Conservation (phyloP, 2,888 invertebrate genomes). For the Pachycephus smyrnensis region DNA sequence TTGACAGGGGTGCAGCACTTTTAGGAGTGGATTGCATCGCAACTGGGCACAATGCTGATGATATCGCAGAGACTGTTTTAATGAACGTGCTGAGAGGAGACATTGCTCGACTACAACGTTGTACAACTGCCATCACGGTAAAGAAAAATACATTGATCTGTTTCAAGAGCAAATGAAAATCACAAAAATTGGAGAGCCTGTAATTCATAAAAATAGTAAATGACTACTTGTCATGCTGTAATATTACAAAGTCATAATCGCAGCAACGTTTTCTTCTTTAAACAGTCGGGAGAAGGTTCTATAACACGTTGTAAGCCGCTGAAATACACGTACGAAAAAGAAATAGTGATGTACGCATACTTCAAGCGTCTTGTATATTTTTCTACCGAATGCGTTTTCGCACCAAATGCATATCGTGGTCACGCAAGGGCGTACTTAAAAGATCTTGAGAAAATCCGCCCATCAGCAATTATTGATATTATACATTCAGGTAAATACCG, state of each 20-base stretch:
- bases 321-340: slow-evolving; percentile 98
- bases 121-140: slow-evolving; percentile 91
- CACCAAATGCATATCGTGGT: slow-evolving; percentile 97
- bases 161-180: neutral
- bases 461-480: slow-evolving; percentile 92
- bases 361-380: slow-evolving; percentile 96
- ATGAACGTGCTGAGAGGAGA: slow-evolving; percentile 99
- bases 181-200: neutral
- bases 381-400: slow-evolving; percentile 98
- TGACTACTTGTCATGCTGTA: neutral
- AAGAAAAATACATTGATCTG: slow-evolving; percentile 46
- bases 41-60: slow-evolving; percentile 97
- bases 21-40: slow-evolving; percentile 93
- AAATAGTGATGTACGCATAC: slow-evolving; percentile 99
- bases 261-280: slow-evolving; percentile 39
- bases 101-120: slow-evolving; percentile 91
- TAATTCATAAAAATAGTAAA: too few relatives aligned
- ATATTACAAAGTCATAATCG: neutral
- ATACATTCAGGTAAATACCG: slow-evolving; percentile 81
- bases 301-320: slow-evolving; percentile 95
- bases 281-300: slow-evolving; percentile 80
- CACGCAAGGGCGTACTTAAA: slow-evolving; percentile 92
- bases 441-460: slow-evolving; percentile 93
- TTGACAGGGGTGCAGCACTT: slow-evolving; percentile 93
- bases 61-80: slow-evolving; percentile 97